Conservation (phyloP, 2,888 invertebrate species). For the Eupithecia subumbrata region DNA sequence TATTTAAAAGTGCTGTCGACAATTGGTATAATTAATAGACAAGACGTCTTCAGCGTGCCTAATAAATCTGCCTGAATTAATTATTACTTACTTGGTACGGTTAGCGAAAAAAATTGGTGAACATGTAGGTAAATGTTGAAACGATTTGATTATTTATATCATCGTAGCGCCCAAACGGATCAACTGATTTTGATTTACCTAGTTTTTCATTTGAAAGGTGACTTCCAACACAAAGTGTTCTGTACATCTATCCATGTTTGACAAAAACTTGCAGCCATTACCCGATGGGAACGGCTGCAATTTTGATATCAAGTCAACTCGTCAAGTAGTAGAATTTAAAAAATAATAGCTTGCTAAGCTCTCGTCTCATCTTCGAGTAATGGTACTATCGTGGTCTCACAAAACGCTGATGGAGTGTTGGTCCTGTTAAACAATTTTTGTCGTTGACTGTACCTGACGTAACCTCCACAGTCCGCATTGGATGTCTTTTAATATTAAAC, state of each 20-base stretch:
- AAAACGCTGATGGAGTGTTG: neutral
- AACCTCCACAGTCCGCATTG: neutral
- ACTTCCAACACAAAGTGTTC: neutral
- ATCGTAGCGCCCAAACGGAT: neutral
- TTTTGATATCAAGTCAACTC: neutral
- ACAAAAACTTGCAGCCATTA: neutral
- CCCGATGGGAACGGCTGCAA: too few species aligned
- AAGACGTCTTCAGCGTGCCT: conserved; percentile 19
- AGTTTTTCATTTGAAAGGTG: neutral
- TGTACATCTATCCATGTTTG: neutral
- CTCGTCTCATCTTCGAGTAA: neutral
- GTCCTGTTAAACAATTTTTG: neutral
- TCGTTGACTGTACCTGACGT: neutral
- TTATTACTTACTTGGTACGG: conserved; percentile 2
- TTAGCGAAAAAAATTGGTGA: neutral
- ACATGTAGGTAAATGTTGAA: neutral
- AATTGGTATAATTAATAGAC: conserved; percentile 15
- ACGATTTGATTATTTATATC: too few species aligned
- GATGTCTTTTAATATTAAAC: neutral
- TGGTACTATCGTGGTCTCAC: neutral
- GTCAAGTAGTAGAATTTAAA: neutral
- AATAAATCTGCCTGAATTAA: conserved; percentile 22
- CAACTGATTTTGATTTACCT: neutral
- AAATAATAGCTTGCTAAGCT: neutral
- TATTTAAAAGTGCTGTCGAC: conserved; percentile 6